Base-by-base conservation (phyloP, 1,140 invertebrate species). In the Patella vulgata region DNA sequence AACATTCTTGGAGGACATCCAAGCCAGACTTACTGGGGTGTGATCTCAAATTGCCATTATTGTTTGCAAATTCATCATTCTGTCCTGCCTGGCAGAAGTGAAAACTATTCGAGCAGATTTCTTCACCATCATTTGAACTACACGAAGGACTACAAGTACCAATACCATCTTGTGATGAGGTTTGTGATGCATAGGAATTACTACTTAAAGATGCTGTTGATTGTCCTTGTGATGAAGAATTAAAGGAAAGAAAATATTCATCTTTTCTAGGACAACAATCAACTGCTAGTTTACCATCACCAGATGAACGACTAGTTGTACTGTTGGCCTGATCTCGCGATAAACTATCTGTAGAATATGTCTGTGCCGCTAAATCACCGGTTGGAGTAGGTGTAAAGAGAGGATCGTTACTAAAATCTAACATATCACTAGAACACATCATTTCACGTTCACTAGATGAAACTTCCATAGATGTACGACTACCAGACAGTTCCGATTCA, bases 371-470 rank as follows among this genome's bases (percentile, higher is more conserved):
- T 27, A 58, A 31, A 8, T 75, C 73, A 11, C 56, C 58, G 2
- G 68, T 70, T 17, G 75, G 75, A 1, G 79, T 73, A 19, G 77
- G 77, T 33, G 79, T 79, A 57, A 81, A 81, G 9, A 81, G 57
- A 1, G 79, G 79, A 36, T 77, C 77, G 55, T 78, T 76, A 60
- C 76, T 77, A 33, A 79, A 73, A 36, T 81, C 74, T 9, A 81
- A 64, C 70, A 79, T 73, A 52, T 81, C 79, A 76, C 77, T 81
- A 8, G 77, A 79, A 46, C 75, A 78, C 72, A 81, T 74, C 72
- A 81, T 78, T 46, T 79, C 75, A n/a, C 75, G 64, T 57, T 79
- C 77, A 64, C 77, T 79, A 11, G 77, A 74, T 4, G 75, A 77
- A 19, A 81, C 68, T 48, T 81, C 79, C 77, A 81, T 78, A 12